A percentile compares a stretch with the other conserved stretches of the same genome.
These are phyloP conservation scores for Drosophila crucigera DNA, from an alignment of 2,888 invertebrate species.

Conservation along the genomic window DNA sequence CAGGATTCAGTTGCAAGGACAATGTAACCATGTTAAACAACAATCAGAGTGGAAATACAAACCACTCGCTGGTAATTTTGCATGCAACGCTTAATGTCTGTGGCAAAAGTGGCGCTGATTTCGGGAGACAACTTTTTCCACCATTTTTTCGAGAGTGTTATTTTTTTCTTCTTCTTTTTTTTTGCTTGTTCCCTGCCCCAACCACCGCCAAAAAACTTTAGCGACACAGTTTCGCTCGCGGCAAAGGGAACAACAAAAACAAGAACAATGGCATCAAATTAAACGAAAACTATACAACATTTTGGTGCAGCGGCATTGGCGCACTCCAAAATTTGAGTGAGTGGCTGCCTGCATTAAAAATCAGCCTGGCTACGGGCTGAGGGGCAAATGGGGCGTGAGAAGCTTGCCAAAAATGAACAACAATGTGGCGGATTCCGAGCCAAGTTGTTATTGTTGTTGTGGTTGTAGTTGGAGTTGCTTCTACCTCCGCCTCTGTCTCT, in stretches of 20 bases:
- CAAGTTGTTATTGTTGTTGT: conserved; percentile 25
- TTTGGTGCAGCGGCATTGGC: conserved; percentile 73
- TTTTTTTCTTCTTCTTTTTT: conserved; percentile 13
- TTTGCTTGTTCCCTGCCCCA: conserved; percentile 19
- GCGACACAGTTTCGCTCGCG: conserved; percentile 69
- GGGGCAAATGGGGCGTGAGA: conserved; percentile 36
- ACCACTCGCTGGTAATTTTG: conserved; percentile 82
- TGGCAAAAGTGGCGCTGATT: conserved; percentile 79
- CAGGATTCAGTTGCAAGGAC: conserved; percentile 76
- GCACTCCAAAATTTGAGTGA: conserved; percentile 77
- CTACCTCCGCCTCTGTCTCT: conserved; percentile 23
- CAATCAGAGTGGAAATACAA: conserved; percentile 82
- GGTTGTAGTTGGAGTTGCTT: conserved; percentile 3
- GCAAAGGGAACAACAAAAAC: conserved; percentile 36
- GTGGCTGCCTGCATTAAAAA: conserved; percentile 75
- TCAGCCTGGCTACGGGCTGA: conserved; percentile 32
- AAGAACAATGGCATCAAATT: conserved; percentile 66
- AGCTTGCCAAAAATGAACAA: conserved; percentile 74
- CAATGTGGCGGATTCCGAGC: conserved; percentile 58
- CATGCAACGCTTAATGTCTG: conserved; percentile 82
- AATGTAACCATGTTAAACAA: conserved; percentile 79
- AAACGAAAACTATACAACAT: conserved; percentile 80
- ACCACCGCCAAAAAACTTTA: conserved; percentile 53
- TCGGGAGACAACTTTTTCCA: conserved; percentile 70
- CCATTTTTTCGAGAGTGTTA: conserved; percentile 3